Conservation (phyloP, 2,113 vertebrate species). For the Suncus etruscus region DNA sequence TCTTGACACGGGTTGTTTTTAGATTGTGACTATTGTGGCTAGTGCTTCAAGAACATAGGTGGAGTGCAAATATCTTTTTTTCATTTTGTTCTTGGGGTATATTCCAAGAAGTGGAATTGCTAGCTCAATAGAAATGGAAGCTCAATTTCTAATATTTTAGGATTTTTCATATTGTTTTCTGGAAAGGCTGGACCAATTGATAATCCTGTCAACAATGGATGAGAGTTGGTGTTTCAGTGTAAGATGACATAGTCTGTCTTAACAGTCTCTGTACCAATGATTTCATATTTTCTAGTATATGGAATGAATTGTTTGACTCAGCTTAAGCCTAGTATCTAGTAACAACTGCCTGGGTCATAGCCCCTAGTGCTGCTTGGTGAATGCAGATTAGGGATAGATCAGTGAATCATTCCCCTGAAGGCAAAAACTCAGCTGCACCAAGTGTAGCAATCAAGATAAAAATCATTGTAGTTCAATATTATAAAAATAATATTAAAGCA, state of each 20-base stretch:
- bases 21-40: no score
- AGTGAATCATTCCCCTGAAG: neutral
- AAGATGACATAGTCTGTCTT: neutral
- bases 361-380: neutral
- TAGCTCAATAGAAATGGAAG: no score
- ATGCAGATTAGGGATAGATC: neutral
- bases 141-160: no score
- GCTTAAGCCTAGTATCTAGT: neutral
- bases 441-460: neutral
- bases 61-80: no score
- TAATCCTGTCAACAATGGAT: no score
- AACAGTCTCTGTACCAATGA: neutral
- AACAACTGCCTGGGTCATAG: neutral
- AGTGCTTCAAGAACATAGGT: no score
- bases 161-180: no score
- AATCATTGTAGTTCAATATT: neutral
- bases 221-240: neutral
- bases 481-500: neutral
- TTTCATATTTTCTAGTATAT: neutral
- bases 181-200: no score
- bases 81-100: no score
- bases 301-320: neutral
- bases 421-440: neutral
- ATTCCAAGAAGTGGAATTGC: no score
- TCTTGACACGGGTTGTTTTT: no score